These are phyloP conservation scores for Oreochromis niloticus DNA, from an alignment of 2,113 vertebrate species.

Conservation along the genomic window DNA sequence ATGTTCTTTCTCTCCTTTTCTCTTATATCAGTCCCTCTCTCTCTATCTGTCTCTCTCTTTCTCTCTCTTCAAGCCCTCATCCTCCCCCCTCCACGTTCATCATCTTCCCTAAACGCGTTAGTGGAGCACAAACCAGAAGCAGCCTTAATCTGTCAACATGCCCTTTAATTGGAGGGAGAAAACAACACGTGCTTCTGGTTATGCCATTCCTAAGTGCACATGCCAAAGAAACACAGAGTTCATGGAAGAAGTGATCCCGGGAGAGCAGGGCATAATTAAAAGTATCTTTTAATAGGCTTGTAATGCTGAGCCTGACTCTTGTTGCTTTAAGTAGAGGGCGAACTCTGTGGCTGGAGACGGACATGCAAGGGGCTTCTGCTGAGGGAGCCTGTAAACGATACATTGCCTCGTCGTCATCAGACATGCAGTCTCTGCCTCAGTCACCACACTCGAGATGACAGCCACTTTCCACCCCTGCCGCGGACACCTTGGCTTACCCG, in stretches of 20 bases:
- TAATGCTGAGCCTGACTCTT: conserved; percentile 67
- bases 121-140: conserved; percentile 69
- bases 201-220: conserved; percentile 63
- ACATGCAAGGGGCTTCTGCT: conserved; percentile 58
- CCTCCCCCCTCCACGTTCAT: conserved; percentile 23
- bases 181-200: conserved; percentile 65
- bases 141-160: conserved; percentile 73
- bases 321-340: conserved; percentile 73
- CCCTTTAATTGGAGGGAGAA: conserved; percentile 72
- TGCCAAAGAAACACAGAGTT: conserved; percentile 55
- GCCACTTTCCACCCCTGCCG: neutral
- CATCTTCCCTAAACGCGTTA: conserved; percentile 70
- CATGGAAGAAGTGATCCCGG: conserved; percentile 49
- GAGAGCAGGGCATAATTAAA: conserved; percentile 63
- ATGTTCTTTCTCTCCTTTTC: conserved; percentile 37
- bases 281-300: conserved; percentile 70
- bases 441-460: conserved; percentile 32
- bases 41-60: neutral
- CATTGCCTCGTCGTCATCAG: conserved; percentile 56
- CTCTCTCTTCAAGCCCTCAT: neutral
- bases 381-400: conserved; percentile 73
- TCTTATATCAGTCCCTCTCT: conserved; percentile 3
- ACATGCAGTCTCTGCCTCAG: conserved; percentile 54
- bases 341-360: conserved; percentile 64
- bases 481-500: conserved; percentile 27